These are phyloP conservation scores for Halictus ligatus DNA, from an alignment of 2,888 invertebrate genomes.

Conservation along the genomic window DNA sequence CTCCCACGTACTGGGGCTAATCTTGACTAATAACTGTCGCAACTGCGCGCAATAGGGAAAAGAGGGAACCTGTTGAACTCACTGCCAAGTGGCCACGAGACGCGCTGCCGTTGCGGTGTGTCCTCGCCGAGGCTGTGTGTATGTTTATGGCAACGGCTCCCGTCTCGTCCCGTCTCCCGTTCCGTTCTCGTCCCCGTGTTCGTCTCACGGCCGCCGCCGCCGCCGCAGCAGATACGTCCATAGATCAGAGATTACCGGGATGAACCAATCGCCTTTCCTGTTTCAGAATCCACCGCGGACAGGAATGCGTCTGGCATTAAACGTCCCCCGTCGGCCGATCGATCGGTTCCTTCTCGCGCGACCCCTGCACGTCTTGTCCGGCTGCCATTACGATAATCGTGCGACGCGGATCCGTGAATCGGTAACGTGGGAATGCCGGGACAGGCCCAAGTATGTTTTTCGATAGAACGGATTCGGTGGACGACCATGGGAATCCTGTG, in stretches of 20 bases:
- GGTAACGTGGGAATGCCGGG: constrained; percentile 51
- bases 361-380: constrained; percentile 3
- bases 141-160: constrained; percentile 38
- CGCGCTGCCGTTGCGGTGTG: constrained; percentile 31
- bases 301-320: constrained; percentile 35
- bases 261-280: constrained; percentile 61
- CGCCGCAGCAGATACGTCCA: constrained; percentile 52
- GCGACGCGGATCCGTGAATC: constrained; percentile 24
- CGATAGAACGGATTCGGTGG: too few species aligned
- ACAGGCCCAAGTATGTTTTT: not conserved
- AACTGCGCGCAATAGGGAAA: constrained; percentile 54
- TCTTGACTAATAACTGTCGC: constrained; percentile 82
- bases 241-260: constrained; percentile 68
- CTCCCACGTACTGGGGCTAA: constrained; percentile 72
- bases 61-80: constrained; percentile 58
- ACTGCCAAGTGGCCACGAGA: constrained; percentile 34
- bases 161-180: constrained; percentile 19
- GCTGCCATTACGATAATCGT: constrained; percentile 45
- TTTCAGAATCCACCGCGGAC: constrained; percentile 46
- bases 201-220: constrained; percentile 50
- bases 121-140: constrained; percentile 26
- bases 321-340: constrained; percentile 17
- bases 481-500: not conserved
- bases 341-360: constrained; percentile 46
- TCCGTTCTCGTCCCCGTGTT: not conserved